Evolutionary conservation across 1,140 invertebrate species (phyloP).

Genomic region (Drosophila azteca): DNA sequence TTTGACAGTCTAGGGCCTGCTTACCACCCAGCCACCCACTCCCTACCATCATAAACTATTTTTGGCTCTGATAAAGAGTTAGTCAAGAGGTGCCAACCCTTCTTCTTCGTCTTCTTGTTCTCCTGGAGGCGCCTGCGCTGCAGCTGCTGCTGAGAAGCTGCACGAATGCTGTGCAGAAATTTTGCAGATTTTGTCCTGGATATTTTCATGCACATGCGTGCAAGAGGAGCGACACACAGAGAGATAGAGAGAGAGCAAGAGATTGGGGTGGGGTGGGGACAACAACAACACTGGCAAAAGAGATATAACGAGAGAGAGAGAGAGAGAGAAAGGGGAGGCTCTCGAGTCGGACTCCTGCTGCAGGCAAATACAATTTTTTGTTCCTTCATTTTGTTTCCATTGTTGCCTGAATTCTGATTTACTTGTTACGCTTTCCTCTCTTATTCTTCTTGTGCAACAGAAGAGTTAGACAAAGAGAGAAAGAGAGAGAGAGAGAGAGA

Average conservation of each 20-base stretch:
- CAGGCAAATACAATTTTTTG: not conserved
- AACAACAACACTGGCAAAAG: conserved; percentile 30
- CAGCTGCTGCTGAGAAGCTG: conserved; percentile 1
- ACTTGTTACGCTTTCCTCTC: conserved; percentile 69
- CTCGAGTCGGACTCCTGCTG: not conserved
- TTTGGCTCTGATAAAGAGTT: conserved; percentile 49
- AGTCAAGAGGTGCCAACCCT: not conserved
- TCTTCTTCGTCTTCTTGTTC: not conserved
- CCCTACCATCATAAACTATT: conserved; percentile 32
- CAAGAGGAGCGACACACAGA: conserved; percentile 34
- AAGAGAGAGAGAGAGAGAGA: too few relatives aligned
- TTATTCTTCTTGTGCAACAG: conserved; percentile 5
- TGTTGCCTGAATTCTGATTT: conserved; percentile 19
- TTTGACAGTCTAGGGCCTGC: not conserved
- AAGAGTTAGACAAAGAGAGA: too few relatives aligned
- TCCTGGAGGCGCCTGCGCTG: conserved; percentile 23
- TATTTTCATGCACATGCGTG: conserved; percentile 75
- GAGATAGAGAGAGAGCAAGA: conserved; percentile 11
- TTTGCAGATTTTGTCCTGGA: conserved; percentile 74
- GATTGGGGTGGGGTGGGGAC: conserved; percentile 37
- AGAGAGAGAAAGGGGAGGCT: too few relatives aligned
- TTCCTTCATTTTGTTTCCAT: not conserved
- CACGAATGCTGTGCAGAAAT: conserved; percentile 33
- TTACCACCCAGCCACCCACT: not conserved
- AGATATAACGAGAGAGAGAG: not conserved